phyloP scores from a whole-genome alignment of 2,888 invertebrate species.

The Torymus auratus region DNA sequence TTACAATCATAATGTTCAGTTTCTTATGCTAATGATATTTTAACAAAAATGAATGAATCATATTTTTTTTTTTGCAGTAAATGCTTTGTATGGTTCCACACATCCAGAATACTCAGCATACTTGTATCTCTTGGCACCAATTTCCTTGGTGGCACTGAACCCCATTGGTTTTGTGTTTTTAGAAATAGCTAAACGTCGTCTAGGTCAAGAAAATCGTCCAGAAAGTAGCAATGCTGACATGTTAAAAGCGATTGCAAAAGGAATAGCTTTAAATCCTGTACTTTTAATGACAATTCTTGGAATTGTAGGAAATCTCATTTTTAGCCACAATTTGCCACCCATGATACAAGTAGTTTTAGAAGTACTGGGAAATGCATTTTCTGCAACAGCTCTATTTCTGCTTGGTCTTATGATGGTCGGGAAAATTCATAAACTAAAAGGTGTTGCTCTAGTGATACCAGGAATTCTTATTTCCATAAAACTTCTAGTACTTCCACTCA shows the following conservation, averaged over 20 bases:
- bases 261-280: constrained; percentile 91
- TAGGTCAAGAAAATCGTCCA: constrained; percentile 60
- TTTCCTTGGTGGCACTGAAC: constrained; percentile 93
- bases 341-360: constrained; percentile 86
- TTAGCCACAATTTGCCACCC: constrained; percentile 87
- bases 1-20: not conserved
- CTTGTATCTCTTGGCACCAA: constrained; percentile 95
- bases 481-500: constrained; percentile 89
- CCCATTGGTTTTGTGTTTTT: constrained; percentile 93
- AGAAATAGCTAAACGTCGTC: constrained; percentile 85
- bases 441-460: constrained; percentile 88
- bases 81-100: constrained; percentile 88
- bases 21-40: too few species aligned
- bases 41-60: not conserved
- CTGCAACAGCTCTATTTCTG: constrained; percentile 93
- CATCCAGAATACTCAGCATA: constrained; percentile 95
- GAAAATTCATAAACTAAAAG: constrained; percentile 87
- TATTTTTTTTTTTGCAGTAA: constrained; percentile 80
- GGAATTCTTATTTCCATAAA: constrained; percentile 93
- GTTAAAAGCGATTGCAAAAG: constrained; percentile 78
- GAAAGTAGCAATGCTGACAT: constrained; percentile 64
- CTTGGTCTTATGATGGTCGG: constrained; percentile 96
- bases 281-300: constrained; percentile 96
- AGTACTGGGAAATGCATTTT: constrained; percentile 92
- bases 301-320: constrained; percentile 88